These are phyloP conservation scores for Poliocrania exsul DNA, from an alignment of 2,797 vertebrate genomes.

Conservation along the genomic window DNA sequence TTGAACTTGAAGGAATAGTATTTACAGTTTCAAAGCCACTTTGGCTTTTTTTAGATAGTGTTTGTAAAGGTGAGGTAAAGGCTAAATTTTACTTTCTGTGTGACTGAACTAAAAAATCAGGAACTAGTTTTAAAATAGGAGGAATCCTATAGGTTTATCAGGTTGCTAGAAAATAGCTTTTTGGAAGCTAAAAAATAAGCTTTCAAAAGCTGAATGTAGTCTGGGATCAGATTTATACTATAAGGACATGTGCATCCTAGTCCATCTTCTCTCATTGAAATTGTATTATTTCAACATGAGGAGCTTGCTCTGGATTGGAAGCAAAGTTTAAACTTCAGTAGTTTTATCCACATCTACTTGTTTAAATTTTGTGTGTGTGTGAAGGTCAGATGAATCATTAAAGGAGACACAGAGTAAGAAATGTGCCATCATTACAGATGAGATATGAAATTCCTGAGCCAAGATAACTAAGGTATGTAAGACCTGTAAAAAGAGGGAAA, in stretches of 20 bases:
- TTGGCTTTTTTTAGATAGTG: not conserved
- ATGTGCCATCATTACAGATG: not conserved
- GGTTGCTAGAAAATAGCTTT: not conserved
- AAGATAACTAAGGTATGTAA: not conserved
- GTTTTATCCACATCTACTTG: not conserved
- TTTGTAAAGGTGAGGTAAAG: not conserved
- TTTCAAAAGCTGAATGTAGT: not conserved
- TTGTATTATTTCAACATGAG: not conserved
- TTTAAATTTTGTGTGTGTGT: not conserved
- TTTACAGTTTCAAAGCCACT: not conserved
- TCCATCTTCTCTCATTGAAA: not conserved
- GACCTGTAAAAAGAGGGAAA: not conserved
- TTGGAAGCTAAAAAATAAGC: not conserved
- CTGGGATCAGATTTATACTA: not conserved
- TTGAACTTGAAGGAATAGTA: not conserved
- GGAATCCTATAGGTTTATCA: not conserved
- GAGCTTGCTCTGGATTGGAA: not conserved
- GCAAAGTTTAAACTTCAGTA: not conserved
- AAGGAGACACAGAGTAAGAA: not conserved
- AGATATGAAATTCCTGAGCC: not conserved
- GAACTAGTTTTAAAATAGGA: not conserved
- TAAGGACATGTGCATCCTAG: not conserved
- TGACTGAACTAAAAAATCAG: not conserved
- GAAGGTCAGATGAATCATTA: not conserved
- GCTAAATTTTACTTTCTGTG: not conserved